These are phyloP conservation scores for Drosophila bocqueti DNA, from an alignment of 1,140 invertebrate genomes.

Conservation along the genomic window DNA sequence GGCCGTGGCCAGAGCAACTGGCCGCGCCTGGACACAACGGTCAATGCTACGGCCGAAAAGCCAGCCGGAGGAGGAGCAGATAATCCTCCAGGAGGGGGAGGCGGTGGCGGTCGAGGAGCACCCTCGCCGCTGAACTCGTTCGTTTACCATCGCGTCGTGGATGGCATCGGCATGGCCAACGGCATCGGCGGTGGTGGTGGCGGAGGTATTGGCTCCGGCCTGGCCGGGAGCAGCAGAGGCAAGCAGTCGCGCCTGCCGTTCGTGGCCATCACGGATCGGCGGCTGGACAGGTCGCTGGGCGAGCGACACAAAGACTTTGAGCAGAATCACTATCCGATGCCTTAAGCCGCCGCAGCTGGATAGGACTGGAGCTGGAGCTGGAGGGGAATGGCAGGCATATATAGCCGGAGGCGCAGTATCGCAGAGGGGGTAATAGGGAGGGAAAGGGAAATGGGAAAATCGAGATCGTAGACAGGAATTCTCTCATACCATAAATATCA, in stretches of 20 bases:
- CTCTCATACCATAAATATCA: neutral
- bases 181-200: neutral
- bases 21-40: conserved; percentile 7
- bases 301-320: conserved; percentile 80
- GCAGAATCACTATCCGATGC: conserved; percentile 84
- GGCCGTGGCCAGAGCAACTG: conserved; percentile 62
- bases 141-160: conserved; percentile 79
- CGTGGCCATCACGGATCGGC: conserved; percentile 80
- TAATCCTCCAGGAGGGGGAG: neutral
- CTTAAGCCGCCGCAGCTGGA: conserved; percentile 60
- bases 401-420: neutral
- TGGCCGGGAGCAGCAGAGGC: conserved; percentile 48
- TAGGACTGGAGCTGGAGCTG: neutral
- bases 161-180: conserved; percentile 26
- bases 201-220: conserved; percentile 9
- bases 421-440: neutral
- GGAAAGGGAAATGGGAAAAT: neutral
- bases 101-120: conserved; percentile 10
- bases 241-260: conserved; percentile 78
- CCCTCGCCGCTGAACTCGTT: conserved; percentile 70
- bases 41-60: conserved; percentile 16
- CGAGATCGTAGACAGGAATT: neutral
- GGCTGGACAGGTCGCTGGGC: conserved; percentile 65
- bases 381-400: neutral
- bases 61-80: conserved; percentile 1